Evolutionary conservation across 2,797 vertebrate species (phyloP).

Genomic region (Martes flavigula): DNA sequence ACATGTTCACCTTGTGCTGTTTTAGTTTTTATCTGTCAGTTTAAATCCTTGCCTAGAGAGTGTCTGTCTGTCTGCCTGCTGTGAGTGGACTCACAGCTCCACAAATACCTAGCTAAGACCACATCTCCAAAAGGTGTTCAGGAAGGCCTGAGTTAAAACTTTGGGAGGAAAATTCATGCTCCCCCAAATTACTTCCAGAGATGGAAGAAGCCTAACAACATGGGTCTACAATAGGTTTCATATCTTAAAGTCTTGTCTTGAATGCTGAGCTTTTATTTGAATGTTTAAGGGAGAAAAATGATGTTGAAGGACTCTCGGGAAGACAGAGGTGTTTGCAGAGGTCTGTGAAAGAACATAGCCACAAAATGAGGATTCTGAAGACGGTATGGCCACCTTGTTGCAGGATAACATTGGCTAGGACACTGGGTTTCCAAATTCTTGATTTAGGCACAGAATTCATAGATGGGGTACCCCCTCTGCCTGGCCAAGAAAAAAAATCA

Average conservation of each 20-base stretch:
- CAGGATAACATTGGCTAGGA: not conserved
- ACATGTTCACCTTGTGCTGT: not conserved
- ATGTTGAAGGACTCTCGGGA: not conserved
- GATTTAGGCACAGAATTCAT: not conserved
- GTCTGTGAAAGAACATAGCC: fast-evolving
- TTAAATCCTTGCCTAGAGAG: not conserved
- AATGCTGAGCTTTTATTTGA: not conserved
- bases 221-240: not conserved
- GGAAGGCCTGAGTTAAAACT: not conserved
- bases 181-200: not conserved
- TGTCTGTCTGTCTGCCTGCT: not conserved
- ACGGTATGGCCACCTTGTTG: not conserved
- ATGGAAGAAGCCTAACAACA: not conserved
- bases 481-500: not conserved
- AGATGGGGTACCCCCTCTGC: not conserved
- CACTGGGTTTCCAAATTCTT: not conserved
- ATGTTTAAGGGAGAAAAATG: not conserved
- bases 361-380: fast-evolving
- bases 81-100: not conserved
- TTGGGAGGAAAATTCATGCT: not conserved
- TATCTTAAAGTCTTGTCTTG: not conserved
- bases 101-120: not conserved
- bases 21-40: not conserved
- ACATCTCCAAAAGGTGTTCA: fast-evolving
- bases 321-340: not conserved